Evolutionary conservation across 1,140 invertebrate species (phyloP).

Genomic region (Leptopilina clavipes): DNA sequence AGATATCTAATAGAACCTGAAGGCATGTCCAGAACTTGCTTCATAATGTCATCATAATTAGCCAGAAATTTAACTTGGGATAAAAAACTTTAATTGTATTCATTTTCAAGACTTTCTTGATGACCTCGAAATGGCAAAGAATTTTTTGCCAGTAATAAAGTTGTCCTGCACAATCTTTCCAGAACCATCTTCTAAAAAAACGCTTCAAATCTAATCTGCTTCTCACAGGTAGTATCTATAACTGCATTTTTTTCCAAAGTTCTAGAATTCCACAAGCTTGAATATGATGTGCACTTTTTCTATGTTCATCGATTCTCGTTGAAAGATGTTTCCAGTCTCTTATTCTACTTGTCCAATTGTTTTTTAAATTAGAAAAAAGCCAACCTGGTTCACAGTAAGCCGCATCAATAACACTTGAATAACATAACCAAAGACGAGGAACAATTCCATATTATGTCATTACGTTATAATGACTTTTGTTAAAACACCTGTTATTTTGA

Average conservation of each 20-base stretch:
- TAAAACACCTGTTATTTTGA: constrained; percentile 35
- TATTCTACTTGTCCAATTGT: background rate
- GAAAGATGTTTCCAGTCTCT: constrained; percentile 17
- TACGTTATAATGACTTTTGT: constrained; percentile 31
- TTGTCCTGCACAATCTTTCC: background rate
- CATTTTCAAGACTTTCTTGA: background rate
- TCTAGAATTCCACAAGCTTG: background rate
- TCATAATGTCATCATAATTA: constrained; percentile 40
- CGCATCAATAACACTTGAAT: constrained; percentile 29
- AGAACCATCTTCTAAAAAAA: background rate
- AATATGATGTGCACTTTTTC: background rate
- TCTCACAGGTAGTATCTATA: background rate
- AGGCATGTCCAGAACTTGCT: constrained; percentile 34
- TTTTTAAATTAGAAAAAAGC: constrained; percentile 20
- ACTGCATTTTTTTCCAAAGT: background rate
- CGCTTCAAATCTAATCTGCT: background rate
- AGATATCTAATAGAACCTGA: constrained; percentile 38
- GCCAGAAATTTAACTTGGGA: constrained; percentile 41
- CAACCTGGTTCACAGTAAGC: constrained; percentile 40
- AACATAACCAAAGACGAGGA: constrained; percentile 36
- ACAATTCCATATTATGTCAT: constrained; percentile 21
- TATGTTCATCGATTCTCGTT: constrained; percentile 10
- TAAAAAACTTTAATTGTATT: constrained; percentile 44
- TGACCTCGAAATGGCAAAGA: background rate
- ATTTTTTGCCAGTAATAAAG: background rate